Percentiles rank a stretch among this genome's conserved stretches.
Conservation (phyloP, 2,113 vertebrate genomes). For the Cynocephalus volans region DNA sequence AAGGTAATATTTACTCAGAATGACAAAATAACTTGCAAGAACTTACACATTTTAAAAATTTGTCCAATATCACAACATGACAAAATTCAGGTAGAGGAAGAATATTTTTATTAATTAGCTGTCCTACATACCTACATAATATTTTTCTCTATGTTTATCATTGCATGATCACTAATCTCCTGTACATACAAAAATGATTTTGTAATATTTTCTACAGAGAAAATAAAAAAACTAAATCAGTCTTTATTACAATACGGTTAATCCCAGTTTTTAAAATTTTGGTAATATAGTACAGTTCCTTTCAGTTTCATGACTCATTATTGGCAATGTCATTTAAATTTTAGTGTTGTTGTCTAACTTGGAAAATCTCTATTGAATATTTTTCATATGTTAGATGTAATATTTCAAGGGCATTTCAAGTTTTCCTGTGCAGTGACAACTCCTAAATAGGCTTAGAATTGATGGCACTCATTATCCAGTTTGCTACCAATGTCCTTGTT, state of each 20-base stretch:
- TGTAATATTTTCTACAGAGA: background rate
- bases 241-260: background rate
- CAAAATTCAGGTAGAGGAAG: background rate
- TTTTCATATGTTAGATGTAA: background rate
- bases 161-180: background rate
- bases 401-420: conserved; percentile 30
- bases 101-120: background rate
- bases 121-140: background rate
- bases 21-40: background rate
- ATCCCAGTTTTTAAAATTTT: background rate
- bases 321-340: background rate
- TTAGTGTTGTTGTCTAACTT: background rate
- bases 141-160: background rate
- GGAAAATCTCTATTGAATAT: background rate
- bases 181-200: background rate
- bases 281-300: background rate
- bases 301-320: background rate
- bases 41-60: background rate
- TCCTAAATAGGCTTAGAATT: background rate
- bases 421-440: background rate
- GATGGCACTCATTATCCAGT: background rate
- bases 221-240: background rate
- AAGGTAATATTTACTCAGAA: conserved; percentile 24
- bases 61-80: background rate
- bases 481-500: background rate